Evolutionary conservation across 1,140 invertebrate genomes (phyloP), one percentile per base, ranked within the genome.

Genomic region (Amyelois transitella): DNA sequence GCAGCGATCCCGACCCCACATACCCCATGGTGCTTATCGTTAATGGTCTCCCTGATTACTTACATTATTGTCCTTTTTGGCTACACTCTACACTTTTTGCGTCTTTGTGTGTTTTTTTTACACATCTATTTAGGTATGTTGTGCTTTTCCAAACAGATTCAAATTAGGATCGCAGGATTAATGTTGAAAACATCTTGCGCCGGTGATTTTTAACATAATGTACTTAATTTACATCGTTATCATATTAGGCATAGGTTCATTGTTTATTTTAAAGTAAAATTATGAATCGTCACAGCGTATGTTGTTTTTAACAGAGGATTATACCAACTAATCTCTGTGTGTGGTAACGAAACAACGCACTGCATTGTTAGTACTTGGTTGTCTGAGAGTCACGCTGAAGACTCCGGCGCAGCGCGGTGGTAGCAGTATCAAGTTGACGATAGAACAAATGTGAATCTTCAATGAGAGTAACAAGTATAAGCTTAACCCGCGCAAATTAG

Each of bases 31-130:
- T 38, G 32, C 3, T 38, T n/a, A 38, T 38, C n/a, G 14, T 19
- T 55, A 60, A 60, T 53, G 51, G 51, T 20, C 48, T 47, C 49
- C 49, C 50, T 55, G 50, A 55, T 53, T 56, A 43, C 54, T n/a
- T 21, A 47, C 43, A 52, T 43, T 12, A 58, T 32, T 28, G 49
- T 50, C 44, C 50, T 20, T 10, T 52, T 17, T 14, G 50, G 20
- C 10, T 28, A 43, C 14, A n/a, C n/a, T n/a, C n/a, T n/a, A n/a
- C n/a, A n/a, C n/a, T n/a, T n/a, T n/a, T n/a, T n/a, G n/a, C n/a
- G n/a, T n/a, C 19, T 20, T 38, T 32, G 21, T 18, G 24, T 51
- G 47, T n/a, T 21, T 19, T 48, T 51, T 24, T 51, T 51, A n/a
- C n/a, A n/a, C n/a, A n/a, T n/a, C n/a, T n/a, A n/a, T n/a, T n/a